Evolutionary conservation across 2,113 vertebrate genomes (phyloP).

Genomic region (Glaucomys volans): DNA sequence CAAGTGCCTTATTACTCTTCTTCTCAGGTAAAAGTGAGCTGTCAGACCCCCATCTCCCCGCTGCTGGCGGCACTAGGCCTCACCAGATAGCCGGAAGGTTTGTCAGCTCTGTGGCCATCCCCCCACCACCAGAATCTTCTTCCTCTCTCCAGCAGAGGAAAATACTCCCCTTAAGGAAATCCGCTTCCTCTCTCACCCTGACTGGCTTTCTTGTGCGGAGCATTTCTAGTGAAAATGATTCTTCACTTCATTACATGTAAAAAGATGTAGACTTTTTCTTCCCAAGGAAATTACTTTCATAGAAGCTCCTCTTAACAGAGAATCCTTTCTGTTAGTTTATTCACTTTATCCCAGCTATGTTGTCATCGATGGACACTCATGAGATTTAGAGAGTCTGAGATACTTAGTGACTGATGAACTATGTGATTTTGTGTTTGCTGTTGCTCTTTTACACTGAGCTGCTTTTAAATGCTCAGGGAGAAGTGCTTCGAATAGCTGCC

Average conservation of each 20-base stretch:
- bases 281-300: constrained; percentile 45
- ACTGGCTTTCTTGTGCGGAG: neutral
- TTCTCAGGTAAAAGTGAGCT: neutral
- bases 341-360: neutral
- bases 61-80: neutral
- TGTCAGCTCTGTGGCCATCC: neutral
- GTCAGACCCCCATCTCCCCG: rapidly evolving
- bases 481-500: constrained; percentile 90
- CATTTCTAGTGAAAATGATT: constrained; percentile 18
- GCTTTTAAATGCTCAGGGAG: constrained; percentile 87
- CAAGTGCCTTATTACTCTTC: neutral
- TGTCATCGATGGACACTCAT: neutral
- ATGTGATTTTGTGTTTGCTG: neutral
- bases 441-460: constrained; percentile 35
- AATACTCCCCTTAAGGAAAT: neutral
- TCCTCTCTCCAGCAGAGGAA: neutral
- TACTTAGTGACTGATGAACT: neutral
- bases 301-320: constrained; percentile 28
- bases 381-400: neutral
- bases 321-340: constrained; percentile 35
- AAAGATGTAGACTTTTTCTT: constrained; percentile 33
- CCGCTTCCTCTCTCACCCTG: neutral
- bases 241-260: constrained; percentile 37
- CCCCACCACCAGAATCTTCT: neutral
- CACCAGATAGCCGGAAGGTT: neutral